phyloP scores from a whole-genome alignment of 1,140 invertebrate species.

The Phenacoccus solenopsis region DNA sequence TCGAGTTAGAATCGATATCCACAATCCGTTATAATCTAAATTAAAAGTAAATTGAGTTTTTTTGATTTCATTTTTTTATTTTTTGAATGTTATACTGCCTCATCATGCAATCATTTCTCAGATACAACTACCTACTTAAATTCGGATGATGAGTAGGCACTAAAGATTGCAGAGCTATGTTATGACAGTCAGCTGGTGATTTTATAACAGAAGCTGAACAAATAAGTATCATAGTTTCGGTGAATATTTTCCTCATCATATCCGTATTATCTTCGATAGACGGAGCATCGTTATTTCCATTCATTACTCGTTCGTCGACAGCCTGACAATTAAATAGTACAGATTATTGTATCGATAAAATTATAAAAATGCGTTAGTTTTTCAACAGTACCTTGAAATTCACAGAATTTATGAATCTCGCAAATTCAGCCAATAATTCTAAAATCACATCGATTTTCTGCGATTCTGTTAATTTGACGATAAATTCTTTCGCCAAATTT shows the following conservation, averaged over 20 bases:
- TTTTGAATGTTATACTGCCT: background rate
- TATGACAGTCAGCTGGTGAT: conserved; percentile 24
- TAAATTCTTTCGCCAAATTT: background rate
- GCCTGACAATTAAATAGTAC: background rate
- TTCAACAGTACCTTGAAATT: background rate
- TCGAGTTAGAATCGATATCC: conserved; percentile 20
- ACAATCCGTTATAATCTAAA: background rate
- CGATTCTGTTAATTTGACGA: background rate
- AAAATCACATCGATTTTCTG: background rate
- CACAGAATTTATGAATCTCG: background rate
- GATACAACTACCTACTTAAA: conserved; percentile 34
- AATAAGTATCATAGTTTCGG: conserved; percentile 25
- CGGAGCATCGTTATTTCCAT: background rate
- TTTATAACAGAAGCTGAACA: conserved; percentile 25
- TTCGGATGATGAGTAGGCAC: conserved; percentile 54
- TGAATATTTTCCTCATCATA: conserved; percentile 24
- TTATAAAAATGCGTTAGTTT: background rate
- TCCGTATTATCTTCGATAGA: background rate
- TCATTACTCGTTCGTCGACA: background rate
- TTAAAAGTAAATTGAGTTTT: background rate
- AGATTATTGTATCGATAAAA: too few species aligned
- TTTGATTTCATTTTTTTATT: background rate
- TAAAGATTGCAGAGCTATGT: conserved; percentile 45
- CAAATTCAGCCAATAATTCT: background rate
- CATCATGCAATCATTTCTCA: background rate